Evolutionary conservation across 1,140 invertebrate species (phyloP), one percentile per base, ranked within the genome.

Genomic region (Trinorchestia longiramus): DNA sequence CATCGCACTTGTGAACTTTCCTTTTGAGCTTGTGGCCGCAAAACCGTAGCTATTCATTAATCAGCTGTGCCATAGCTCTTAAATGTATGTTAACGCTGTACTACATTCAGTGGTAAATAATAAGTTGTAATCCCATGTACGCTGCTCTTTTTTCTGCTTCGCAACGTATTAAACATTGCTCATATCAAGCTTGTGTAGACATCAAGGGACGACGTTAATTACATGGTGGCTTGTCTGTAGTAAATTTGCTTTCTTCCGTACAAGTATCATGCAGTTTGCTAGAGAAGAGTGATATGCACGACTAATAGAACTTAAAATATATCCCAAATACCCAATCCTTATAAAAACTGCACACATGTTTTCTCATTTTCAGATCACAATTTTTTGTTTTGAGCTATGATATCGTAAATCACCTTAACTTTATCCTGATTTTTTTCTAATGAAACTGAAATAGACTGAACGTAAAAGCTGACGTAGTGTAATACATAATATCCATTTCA

Each of bases 1-100:
- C 23, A 90, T 90, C 88, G 88, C 88, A 90, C 88, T 90, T 90
- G 88, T 90, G 88, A 43, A 90, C 36, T 17, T 42, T 90, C 88
- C 42, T 90, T 90, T 90, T 15, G 1, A 43, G 88, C 88, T 90
- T 90, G 88, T 90, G 43, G 62, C 62, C 8, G 62, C 62, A 77
- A 28, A 11, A 77, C 36, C 62, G 62, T 77, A 77, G 62, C 62
- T 77, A 3, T 36, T 77, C 36, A 77, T 36, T 77, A 36, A 11
- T 77, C 62, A 23, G 28, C 62, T 77, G 15, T 77, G 62, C 62
- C 62, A 77, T 11, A 36, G 62, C 62, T 77, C 62, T 77, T 23
- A 3, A 77, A 77, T 77, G 1, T 77, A 36, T 77, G 62, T 77
- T 3, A 23, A 77, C 62, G 62, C 62, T 77, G 62, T 77, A 77